These are phyloP conservation scores for Butorides virescens DNA, from an alignment of 2,113 vertebrate genomes.

Conservation along the genomic window DNA sequence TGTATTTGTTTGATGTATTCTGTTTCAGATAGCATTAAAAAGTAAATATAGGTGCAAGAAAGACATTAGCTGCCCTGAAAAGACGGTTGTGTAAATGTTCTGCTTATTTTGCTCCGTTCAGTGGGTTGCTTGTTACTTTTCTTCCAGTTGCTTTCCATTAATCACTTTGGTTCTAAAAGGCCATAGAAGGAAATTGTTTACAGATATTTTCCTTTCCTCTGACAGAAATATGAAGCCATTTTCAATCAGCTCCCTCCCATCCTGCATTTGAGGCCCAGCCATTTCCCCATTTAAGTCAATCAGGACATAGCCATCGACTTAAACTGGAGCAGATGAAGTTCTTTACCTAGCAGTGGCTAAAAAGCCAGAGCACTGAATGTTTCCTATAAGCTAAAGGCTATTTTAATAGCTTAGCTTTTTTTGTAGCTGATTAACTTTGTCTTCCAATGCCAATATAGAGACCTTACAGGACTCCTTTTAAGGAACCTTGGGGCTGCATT, in stretches of 20 bases:
- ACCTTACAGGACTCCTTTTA: background rate
- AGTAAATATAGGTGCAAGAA: background rate
- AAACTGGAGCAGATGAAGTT: conserved; percentile 55
- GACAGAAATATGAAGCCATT: conserved; percentile 54
- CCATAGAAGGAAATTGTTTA: conserved; percentile 61
- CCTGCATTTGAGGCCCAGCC: conserved; percentile 11
- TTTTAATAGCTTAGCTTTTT: background rate
- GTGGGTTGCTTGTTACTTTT: background rate
- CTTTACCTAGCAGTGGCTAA: background rate
- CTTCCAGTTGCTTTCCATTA: conserved; percentile 57
- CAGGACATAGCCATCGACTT: background rate
- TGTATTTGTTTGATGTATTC: background rate
- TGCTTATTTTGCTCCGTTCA: background rate
- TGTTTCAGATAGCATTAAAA: background rate
- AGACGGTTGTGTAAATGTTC: background rate
- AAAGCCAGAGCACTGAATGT: background rate
- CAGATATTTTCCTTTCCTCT: conserved; percentile 56
- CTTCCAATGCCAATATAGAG: background rate
- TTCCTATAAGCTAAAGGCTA: background rate
- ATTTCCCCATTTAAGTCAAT: conserved; percentile 33
- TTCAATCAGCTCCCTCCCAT: conserved; percentile 34
- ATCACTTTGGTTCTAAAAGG: conserved; percentile 18
- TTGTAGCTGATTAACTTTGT: background rate
- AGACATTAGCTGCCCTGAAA: background rate
- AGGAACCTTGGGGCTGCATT: background rate